Base-by-base conservation (phyloP, 2,888 invertebrate species). In the Clanis bilineata region DNA sequence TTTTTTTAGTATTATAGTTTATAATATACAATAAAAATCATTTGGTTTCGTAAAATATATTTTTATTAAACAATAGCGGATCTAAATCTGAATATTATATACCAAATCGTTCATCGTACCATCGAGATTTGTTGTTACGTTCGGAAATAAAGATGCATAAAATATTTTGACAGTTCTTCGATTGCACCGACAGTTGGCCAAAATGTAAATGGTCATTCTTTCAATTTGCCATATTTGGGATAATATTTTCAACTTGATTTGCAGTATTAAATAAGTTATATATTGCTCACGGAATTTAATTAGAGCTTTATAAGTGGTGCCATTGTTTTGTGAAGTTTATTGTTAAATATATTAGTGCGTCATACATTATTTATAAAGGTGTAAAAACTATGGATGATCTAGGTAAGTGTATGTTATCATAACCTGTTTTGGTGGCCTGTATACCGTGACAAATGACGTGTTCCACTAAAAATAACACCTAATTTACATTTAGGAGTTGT, bases 391-490 rank as follows among this genome's bases (percentile, higher is more conserved):
- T 93, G 92, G 92, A 93, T 74, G 92, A 93, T 81, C 82, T 93
- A 71, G 92, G 92, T 93, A 74, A 88, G 92, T 90, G 81, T 68
- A 71, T 82, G 82, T 85, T 88, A 88, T 87, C 84, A 85, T 88
- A 91, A 90, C 90, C 89, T 88, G 90, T 91, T 91, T 87, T 68
- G 60, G 71, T 77, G 76, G 75, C 79, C 72, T 73, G 68, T 70
- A 73, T 64, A 74, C 64, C 60, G 60, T 61, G 69, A 71, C 63
- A 69, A 71, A 79, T 90, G 89, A 90, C 89, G 89, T 89, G 87
- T 85, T 85, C 82, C 79, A 77, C 76, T 69, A 73, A 80, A 71
- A 79, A 79, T 80, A 79, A 74, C 76, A 77, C 63, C 66, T 70
- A 67, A 71, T 76, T 75, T 71, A 68, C 76, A 74, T 74, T 55